Evolutionary conservation across 2,888 invertebrate species (phyloP), one percentile per base, ranked within the genome.

Genomic region (Drosophila fungiperda): DNA sequence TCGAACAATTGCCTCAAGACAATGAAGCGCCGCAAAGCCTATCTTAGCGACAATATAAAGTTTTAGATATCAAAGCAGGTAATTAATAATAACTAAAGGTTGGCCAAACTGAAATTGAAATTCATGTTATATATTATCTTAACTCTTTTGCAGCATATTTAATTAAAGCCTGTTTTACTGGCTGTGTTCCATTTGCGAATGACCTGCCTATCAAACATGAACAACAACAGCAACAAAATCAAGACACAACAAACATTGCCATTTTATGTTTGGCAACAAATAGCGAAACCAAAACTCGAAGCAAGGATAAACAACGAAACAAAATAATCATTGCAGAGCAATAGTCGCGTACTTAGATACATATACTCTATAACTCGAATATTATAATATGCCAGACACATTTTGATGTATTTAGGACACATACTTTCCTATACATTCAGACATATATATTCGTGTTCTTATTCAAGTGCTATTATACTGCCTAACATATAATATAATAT

Each of bases 11-110:
- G 98, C 89, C 93, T 95, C 42, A 95, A 95, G 74, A 94, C 95
- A 78, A 95, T 94, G 7, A 94, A 95, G 82, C 94, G 94, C 73
- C 96, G 97, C 87, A 96, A 96, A 88, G 97, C 97, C 0, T 94
- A 95, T 83, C 93, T 97, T 60, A 94, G 96, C 73, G 95, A 97
- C 90, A 97, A 97, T 93, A 93, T 90, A 62, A 91, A 91, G 67
- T 93, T 92, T 80, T 93, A 92, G 15, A 29, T 11, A 9, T 8
- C 15, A 9, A 7, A 32, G 23, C 11, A 69, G 68, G 76, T 76
- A 64, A 54, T 9, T 4, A 49, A 29, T 17, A 29, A 7, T 17
- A 36, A n/a, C 23, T 36, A 3, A 42, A 3, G 11, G 26, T 20
- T 42, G 1, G 42, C 20, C 6, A 1, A 36, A 36, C 2, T 7